Evolutionary conservation across 23 tunicate genomes (phyloP), one percentile per base, ranked within the genome.

Genomic region (Diplosoma virens): DNA sequence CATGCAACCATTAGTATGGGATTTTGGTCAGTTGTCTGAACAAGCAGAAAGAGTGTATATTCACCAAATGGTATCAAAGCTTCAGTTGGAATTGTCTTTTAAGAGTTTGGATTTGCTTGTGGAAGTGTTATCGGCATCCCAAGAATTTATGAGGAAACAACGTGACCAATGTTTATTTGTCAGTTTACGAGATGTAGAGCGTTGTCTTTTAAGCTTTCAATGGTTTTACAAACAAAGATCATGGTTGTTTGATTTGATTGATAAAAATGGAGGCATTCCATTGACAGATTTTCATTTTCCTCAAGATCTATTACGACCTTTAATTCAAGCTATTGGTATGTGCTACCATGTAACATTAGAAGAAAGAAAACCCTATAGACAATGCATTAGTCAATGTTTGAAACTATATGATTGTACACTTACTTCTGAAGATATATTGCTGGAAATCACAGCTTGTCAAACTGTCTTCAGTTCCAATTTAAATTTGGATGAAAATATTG

Each of bases 1-100:
- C 67, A 81, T 87, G 95, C 87, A 87, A 33, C 93, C 93, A 14
- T 72, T 87, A 1, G 93, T 87, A 30, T 87, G 93, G 93, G 93
- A 87, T 37, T 87, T 87, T 65, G 93, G 93, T 0, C 93, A 87
- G 48, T 66, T 87, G 0, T 41, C 58, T 7, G 29, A 65, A 1
- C 71, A 60, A 9, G 86, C 93, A 24, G 93, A 87, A 34, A 74
- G 29, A 30, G 79, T 81, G 29, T 87, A 87, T 66, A 81, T 87
- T 67, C 53, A 67, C 29, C 93, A 87, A 74, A 87, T 87, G 89
- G 80, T 81, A 18, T 5, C 34, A 0, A 66, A 67, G 24, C 1
- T 66, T 33, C 14, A 24, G 23, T 7, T 53, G 25, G 5, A 21
- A 4, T 9, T 30, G 9, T 33, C 53, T 46, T 17, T 45, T 0